Evolutionary conservation across 2,113 vertebrate species (phyloP).

Genomic region (Ahaetulla prasina): DNA sequence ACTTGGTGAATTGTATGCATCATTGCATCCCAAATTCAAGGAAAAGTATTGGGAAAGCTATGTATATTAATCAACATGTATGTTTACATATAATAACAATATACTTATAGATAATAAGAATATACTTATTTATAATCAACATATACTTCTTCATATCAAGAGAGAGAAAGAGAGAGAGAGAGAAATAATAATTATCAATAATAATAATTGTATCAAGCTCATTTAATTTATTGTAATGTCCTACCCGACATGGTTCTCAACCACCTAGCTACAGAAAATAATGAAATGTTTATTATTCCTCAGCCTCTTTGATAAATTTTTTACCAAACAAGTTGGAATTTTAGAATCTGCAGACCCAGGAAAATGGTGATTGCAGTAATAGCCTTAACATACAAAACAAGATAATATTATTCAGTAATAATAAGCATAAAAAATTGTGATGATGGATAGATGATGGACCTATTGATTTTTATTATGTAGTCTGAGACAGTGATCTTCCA

Average conservation of each 20-base stretch:
- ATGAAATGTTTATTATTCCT: not conserved
- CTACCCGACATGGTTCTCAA: not conserved
- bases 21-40: not conserved
- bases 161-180: too few species aligned
- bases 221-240: not conserved
- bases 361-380: not conserved
- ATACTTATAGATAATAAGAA: not conserved
- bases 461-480: not conserved
- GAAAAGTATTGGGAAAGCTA: not conserved
- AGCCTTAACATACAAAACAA: not conserved
- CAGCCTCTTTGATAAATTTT: not conserved
- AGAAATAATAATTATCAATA: not conserved
- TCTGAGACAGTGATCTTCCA: not conserved
- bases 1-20: rapidly evolving
- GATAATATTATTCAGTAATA: not conserved
- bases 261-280: not conserved
- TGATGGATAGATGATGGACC: not conserved
- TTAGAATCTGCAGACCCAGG: not conserved
- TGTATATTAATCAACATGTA: not conserved
- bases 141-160: not conserved
- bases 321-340: not conserved
- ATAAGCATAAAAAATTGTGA: not conserved
- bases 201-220: not conserved
- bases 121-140: not conserved
- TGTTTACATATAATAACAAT: not conserved